phyloP scores from a whole-genome alignment of 2,113 vertebrate species.

The Galemys pyrenaicus region DNA sequence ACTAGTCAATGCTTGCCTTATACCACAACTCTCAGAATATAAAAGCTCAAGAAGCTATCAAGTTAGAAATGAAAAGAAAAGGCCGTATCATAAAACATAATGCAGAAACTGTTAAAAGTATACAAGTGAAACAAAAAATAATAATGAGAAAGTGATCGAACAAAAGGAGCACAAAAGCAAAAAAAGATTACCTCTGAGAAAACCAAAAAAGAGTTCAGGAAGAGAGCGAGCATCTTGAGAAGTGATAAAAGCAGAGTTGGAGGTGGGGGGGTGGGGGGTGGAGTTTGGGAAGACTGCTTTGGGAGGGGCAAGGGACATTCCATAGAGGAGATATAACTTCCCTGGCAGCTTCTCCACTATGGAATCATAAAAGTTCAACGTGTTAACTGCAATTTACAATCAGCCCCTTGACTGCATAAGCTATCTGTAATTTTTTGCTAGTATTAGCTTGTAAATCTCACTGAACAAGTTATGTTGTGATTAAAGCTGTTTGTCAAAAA shows the following conservation, averaged over 20 bases:
- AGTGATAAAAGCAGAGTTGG: neutral
- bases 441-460: neutral
- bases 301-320: neutral
- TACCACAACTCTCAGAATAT: neutral
- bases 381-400: neutral
- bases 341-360: neutral
- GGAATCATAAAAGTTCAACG: neutral
- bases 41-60: neutral
- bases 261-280: rapidly evolving
- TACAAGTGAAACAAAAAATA: neutral
- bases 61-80: neutral
- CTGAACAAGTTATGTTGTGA: neutral
- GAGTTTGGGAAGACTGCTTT: neutral
- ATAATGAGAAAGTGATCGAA: neutral
- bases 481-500: constrained; percentile 18
- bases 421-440: neutral
- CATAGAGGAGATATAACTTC: neutral
- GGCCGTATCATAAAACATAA: neutral
- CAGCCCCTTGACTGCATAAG: neutral
- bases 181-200: neutral
- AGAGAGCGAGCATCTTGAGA: neutral
- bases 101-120: neutral
- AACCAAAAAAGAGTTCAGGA: neutral
- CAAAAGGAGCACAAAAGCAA: neutral
- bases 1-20: neutral